A percentile compares a stretch with the other conserved stretches of the same genome.
Evolutionary conservation across 2,797 vertebrate species (phyloP).

Genomic region (Prionace glauca): DNA sequence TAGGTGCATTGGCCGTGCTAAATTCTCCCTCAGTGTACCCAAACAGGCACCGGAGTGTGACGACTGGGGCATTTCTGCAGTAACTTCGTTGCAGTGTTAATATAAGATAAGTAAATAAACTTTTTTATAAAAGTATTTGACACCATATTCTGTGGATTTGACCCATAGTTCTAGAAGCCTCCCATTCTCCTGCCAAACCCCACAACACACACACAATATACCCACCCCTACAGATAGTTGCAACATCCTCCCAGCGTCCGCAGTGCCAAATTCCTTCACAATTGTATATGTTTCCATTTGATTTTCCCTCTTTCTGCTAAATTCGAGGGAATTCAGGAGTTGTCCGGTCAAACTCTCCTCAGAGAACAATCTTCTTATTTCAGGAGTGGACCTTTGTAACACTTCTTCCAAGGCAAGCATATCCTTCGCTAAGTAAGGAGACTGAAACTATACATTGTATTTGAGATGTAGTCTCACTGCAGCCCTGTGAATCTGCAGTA

Average conservation of each 20-base stretch:
- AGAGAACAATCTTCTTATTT: not conserved
- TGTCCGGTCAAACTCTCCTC: not conserved
- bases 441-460: not conserved
- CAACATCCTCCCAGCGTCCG: not conserved
- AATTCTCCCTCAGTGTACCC: no score
- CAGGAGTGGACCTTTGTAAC: not conserved
- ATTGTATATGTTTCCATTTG: not conserved
- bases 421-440: not conserved
- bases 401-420: not conserved
- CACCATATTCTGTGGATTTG: no score
- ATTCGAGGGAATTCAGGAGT: not conserved
- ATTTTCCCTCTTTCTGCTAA: not conserved
- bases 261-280: not conserved
- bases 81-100: no score
- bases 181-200: no score
- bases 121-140: no score
- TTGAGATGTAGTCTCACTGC: not conserved
- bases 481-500: no score
- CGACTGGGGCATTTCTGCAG: no score
- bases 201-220: no score
- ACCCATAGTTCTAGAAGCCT: not conserved
- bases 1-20: no score
- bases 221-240: no score
- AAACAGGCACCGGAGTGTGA: no score
- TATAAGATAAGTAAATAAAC: no score